Percentiles rank a stretch among this genome's conserved stretches.
Evolutionary conservation across 1,140 invertebrate species (phyloP).

Genomic region (Sarcophaga peregrina): DNA sequence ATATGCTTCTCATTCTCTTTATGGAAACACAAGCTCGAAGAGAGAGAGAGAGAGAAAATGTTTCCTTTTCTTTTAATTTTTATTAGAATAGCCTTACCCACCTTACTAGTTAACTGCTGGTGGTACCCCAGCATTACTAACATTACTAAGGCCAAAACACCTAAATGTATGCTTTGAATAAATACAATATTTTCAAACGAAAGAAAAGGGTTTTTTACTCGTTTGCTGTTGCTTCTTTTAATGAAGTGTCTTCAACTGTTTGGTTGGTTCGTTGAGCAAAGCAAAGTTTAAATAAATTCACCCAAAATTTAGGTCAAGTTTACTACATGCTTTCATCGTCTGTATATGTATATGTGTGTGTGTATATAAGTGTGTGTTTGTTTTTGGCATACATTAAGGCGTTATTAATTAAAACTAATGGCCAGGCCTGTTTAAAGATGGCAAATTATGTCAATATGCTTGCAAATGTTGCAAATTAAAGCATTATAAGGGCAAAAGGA

Average conservation of each 20-base stretch:
- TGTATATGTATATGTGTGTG: background rate
- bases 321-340: background rate
- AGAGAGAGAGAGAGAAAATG: too few species aligned
- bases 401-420: slow-evolving; percentile 14
- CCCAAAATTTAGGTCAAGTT: background rate
- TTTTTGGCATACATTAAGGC: background rate
- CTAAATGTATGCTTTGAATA: background rate
- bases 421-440: too few species aligned
- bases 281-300: background rate
- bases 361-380: background rate
- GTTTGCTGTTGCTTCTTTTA: slow-evolving; percentile 12
- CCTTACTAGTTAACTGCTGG: too few species aligned
- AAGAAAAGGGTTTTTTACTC: slow-evolving; percentile 1
- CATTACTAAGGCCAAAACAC: background rate
- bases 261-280: background rate
- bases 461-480: too few species aligned
- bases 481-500: too few species aligned
- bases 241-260: slow-evolving; percentile 1
- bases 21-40: too few species aligned
- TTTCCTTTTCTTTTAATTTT: too few species aligned
- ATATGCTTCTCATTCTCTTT: too few species aligned
- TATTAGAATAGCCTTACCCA: too few species aligned
- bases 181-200: background rate
- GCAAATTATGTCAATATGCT: too few species aligned
- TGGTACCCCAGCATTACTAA: too few species aligned